Conservation (phyloP, 2,888 invertebrate genomes). For the Cepaea hortensis region DNA sequence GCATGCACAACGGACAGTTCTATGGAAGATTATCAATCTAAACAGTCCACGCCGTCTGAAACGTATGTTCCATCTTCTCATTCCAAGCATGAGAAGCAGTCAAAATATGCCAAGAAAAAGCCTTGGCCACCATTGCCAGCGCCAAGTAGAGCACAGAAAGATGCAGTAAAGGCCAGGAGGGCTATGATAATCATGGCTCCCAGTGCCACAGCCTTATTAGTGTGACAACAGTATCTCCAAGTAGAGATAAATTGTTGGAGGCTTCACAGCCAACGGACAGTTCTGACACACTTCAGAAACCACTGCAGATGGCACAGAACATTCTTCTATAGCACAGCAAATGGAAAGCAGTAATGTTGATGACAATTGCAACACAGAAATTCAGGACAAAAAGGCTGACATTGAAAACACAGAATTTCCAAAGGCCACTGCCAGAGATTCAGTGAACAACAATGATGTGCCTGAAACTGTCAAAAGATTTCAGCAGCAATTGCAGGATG, state of each 20-base stretch:
- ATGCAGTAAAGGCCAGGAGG: conserved; percentile 51
- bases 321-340: background rate
- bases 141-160: conserved; percentile 48
- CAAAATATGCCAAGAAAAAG: conserved; percentile 50
- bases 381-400: background rate
- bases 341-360: background rate
- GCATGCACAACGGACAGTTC: conserved; percentile 19
- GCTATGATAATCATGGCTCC: conserved; percentile 70
- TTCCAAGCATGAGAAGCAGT: conserved; percentile 48
- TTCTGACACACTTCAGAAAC: conserved; percentile 52
- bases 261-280: conserved; percentile 72
- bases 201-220: conserved; percentile 71
- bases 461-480: conserved; percentile 1
- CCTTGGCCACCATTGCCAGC: conserved; percentile 61
- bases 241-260: conserved; percentile 70
- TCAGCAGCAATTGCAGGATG: conserved; percentile 6
- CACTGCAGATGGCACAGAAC: background rate
- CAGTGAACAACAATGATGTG: background rate
- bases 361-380: no score
- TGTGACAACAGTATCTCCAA: conserved; percentile 72
- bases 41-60: conserved; percentile 54
- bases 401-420: background rate
- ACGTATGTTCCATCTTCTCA: conserved; percentile 63
- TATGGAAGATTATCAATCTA: conserved; percentile 46
- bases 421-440: background rate